Percentiles rank a stretch among this genome's conserved stretches.
Evolutionary conservation across 1,140 invertebrate species (phyloP).

Genomic region (Pseudobourletiella spinata): DNA sequence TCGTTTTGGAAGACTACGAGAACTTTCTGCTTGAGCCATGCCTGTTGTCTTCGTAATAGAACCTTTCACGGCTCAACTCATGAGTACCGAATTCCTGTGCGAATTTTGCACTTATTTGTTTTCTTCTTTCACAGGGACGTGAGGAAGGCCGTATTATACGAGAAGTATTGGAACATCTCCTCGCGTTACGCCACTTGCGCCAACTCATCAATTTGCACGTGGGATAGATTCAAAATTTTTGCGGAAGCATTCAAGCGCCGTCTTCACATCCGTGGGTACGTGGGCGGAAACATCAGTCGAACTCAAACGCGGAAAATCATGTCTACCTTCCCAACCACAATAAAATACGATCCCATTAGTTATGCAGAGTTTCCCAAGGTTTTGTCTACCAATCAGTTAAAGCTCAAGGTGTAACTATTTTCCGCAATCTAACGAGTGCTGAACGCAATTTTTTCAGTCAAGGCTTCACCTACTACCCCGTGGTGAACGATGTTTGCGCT

Average conservation of each 20-base stretch:
- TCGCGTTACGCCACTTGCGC: background rate
- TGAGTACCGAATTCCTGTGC: background rate
- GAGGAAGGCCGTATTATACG: background rate
- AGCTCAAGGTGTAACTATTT: no score
- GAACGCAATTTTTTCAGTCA: background rate
- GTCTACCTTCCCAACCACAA: background rate
- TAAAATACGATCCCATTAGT: background rate
- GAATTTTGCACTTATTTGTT: background rate
- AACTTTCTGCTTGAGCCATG: background rate
- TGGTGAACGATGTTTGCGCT: background rate
- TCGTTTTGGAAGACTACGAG: background rate
- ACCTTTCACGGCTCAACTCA: background rate
- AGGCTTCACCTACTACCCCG: background rate
- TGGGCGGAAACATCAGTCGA: background rate
- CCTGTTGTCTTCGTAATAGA: background rate
- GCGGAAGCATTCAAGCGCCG: background rate
- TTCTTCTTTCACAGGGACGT: background rate
- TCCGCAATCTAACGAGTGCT: background rate
- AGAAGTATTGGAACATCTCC: background rate
- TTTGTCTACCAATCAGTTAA: no score
- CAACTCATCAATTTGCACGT: background rate
- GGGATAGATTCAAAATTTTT: background rate
- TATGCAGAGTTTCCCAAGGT: slow-evolving; percentile 2
- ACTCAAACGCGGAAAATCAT: background rate
- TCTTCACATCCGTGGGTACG: background rate